Evolutionary conservation across 2,113 vertebrate species (phyloP).

Genomic region (Eretmochelys imbricata): DNA sequence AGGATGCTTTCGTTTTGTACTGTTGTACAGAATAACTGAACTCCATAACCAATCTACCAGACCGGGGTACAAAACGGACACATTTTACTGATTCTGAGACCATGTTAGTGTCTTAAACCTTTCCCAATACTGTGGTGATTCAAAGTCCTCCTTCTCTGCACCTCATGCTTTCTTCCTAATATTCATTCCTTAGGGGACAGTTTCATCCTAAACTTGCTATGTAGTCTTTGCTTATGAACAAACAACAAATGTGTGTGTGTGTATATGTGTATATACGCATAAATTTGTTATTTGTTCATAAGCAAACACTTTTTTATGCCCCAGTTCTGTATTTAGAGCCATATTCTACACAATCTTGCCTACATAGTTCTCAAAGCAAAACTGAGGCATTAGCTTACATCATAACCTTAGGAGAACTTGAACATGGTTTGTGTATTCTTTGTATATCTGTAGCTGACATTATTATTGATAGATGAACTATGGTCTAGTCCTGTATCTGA

Average conservation of each 20-base stretch:
- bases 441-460: background rate
- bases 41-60: conserved; percentile 3
- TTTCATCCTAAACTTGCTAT: background rate
- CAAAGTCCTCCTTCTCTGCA: conserved; percentile 1
- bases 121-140: background rate
- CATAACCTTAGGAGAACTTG: background rate
- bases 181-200: background rate
- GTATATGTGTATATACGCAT: background rate
- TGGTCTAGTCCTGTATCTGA: background rate
- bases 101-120: conserved; percentile 21
- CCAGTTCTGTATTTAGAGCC: background rate
- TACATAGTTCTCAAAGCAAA: background rate
- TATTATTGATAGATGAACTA: background rate
- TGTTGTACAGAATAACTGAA: conserved; percentile 40
- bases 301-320: background rate
- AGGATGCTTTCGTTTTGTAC: conserved; percentile 12
- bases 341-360: background rate
- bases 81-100: conserved; percentile 1
- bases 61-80: background rate
- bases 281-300: no score
- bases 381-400: background rate
- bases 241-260: background rate
- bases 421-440: background rate
- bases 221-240: background rate
- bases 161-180: background rate